phyloP scores from a whole-genome alignment of 2,113 vertebrate species.

The Eupsittula cactorum region DNA sequence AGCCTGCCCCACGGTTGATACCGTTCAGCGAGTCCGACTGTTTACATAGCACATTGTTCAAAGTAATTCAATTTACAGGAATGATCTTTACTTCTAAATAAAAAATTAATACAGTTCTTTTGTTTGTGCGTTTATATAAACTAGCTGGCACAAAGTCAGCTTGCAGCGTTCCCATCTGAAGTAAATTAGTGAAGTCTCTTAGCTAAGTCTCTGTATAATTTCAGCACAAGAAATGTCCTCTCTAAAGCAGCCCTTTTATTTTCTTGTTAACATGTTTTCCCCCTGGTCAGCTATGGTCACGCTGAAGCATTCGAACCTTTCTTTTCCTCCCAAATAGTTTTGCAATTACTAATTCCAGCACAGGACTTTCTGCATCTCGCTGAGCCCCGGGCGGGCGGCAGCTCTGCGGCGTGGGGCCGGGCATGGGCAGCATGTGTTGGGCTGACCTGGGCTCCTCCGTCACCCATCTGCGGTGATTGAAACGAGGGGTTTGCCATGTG shows the following conservation, averaged over 20 bases:
- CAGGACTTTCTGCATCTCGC: background rate
- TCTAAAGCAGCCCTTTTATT: background rate
- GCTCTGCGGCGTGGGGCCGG: accelerated
- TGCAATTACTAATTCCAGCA: background rate
- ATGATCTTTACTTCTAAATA: constrained; percentile 68
- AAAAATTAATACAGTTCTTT: constrained; percentile 68
- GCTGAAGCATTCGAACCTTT: constrained; percentile 16
- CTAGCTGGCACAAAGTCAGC: constrained; percentile 54
- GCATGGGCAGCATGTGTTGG: accelerated
- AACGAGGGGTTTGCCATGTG: accelerated
- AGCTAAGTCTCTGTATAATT: constrained; percentile 70
- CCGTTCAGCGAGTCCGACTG: background rate
- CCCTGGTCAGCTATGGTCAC: constrained; percentile 24
- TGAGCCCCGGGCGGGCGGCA: background rate
- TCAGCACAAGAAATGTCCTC: constrained; percentile 59
- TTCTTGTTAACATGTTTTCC: background rate
- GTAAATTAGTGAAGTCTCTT: constrained; percentile 66
- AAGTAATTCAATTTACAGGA: constrained; percentile 68
- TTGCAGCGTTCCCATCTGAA: constrained; percentile 65
- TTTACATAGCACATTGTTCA: constrained; percentile 68
- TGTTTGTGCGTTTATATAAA: constrained; percentile 67
- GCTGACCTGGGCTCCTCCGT: background rate
- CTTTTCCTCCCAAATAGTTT: constrained; percentile 36
- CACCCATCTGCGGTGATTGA: accelerated
- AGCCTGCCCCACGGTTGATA: constrained; percentile 17